Conservation (phyloP, 2,888 invertebrate species). For the Aleiodes testaceus region DNA sequence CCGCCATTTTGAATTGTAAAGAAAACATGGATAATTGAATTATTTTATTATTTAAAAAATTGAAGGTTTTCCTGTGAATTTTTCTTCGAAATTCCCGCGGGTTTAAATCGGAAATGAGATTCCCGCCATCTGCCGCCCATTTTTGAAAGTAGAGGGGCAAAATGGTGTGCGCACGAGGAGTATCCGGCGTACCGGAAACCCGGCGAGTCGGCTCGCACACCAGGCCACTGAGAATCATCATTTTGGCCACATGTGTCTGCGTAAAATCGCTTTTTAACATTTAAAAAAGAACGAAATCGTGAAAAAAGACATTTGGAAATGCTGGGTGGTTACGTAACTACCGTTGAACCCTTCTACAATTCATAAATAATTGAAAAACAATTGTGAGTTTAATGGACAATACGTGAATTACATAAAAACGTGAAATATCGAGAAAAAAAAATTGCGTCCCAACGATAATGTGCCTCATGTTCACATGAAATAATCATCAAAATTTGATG, state of each 20-base stretch:
- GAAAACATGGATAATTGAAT: too few species aligned
- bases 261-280: constrained; percentile 46
- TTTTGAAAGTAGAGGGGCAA: too few species aligned
- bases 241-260: constrained; percentile 66
- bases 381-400: too few species aligned
- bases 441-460: neutral
- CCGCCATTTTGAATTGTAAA: too few species aligned
- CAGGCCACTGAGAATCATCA: constrained; percentile 61
- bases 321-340: constrained; percentile 67
- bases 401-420: too few species aligned
- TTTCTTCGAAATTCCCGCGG: too few species aligned
- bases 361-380: too few species aligned
- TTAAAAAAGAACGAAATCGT: constrained; percentile 51
- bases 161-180: constrained; percentile 29
- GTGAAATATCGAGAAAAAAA: too few species aligned
- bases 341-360: neutral
- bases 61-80: too few species aligned
- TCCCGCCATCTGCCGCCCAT: neutral
- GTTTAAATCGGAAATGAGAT: neutral
- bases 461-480: constrained; percentile 16
- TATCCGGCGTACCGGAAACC: constrained; percentile 61
- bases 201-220: constrained; percentile 56
- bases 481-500: too few species aligned
- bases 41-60: too few species aligned
- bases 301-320: constrained; percentile 55